Conservation (phyloP, 2,888 invertebrate genomes). For the Mylabris sibirica region DNA sequence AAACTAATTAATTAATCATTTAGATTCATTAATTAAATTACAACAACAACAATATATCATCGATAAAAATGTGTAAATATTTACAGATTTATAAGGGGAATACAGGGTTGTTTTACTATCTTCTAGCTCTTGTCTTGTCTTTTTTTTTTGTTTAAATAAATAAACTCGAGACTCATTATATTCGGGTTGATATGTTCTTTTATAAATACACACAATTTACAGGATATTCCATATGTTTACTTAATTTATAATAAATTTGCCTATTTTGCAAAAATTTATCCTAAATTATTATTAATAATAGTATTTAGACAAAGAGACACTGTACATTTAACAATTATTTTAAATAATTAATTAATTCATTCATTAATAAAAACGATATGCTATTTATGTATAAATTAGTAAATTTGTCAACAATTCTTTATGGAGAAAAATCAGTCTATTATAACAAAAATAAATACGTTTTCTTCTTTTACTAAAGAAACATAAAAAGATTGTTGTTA, state of each 20-base stretch:
- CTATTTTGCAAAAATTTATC: constrained; percentile 3
- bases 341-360: not conserved
- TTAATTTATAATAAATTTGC: not conserved
- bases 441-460: not conserved
- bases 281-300: not conserved
- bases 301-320: not conserved
- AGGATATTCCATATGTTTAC: not conserved
- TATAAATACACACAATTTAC: not conserved
- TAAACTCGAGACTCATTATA: not conserved
- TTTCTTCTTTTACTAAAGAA: not conserved
- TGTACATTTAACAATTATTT: not conserved
- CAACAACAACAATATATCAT: not conserved
- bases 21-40: not conserved
- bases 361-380: not conserved
- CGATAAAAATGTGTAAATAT: not conserved
- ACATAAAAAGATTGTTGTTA: not conserved
- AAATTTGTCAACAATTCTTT: not conserved
- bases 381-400: not conserved
- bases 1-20: not conserved
- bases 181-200: not conserved
- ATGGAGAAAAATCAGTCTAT: not conserved
- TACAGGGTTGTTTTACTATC: not conserved
- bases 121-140: not conserved
- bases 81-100: not conserved
- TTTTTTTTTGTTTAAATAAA: not conserved